phyloP scores from a whole-genome alignment of 1,140 invertebrate genomes.

The Eupristina koningsbergeri region DNA sequence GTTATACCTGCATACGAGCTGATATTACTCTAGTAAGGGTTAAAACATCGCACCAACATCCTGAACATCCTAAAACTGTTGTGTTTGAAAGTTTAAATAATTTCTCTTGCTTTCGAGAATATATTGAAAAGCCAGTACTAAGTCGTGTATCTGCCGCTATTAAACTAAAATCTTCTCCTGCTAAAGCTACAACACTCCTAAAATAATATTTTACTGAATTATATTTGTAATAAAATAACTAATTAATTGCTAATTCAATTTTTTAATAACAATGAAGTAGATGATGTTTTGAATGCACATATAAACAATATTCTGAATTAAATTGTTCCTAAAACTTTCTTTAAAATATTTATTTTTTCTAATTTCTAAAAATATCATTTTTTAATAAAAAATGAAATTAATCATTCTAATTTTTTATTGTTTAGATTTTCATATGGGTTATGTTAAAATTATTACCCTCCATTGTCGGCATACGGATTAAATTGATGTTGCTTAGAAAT shows the following conservation, averaged over 20 bases:
- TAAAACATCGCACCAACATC: conserved; percentile 98
- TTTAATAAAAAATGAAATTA: too few species aligned
- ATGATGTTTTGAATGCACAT: too few species aligned
- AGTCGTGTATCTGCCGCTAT: conserved; percentile 93
- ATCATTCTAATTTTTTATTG: too few species aligned
- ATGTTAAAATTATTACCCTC: conserved; percentile 75
- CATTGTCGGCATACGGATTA: conserved; percentile 84
- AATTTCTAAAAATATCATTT: too few species aligned
- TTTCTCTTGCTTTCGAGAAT: conserved; percentile 90
- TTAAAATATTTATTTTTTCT: too few species aligned
- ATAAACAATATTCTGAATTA: too few species aligned
- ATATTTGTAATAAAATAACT: not conserved
- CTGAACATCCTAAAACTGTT: conserved; percentile 91
- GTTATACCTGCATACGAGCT: conserved; percentile 84
- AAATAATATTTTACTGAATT: conserved; percentile 43
- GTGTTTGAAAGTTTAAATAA: conserved; percentile 84
- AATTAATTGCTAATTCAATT: too few species aligned
- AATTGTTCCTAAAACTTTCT: too few species aligned
- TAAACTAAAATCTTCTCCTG: conserved; percentile 82
- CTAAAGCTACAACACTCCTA: conserved; percentile 91
- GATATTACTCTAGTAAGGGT: conserved; percentile 90
- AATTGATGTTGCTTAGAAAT: conserved; percentile 78
- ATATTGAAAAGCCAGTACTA: conserved; percentile 92
- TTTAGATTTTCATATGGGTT: conserved; percentile 34
- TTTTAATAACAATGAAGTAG: too few species aligned